Evolutionary conservation across 2,113 vertebrate genomes (phyloP).

Genomic region (Campylomormyrus numenius): DNA sequence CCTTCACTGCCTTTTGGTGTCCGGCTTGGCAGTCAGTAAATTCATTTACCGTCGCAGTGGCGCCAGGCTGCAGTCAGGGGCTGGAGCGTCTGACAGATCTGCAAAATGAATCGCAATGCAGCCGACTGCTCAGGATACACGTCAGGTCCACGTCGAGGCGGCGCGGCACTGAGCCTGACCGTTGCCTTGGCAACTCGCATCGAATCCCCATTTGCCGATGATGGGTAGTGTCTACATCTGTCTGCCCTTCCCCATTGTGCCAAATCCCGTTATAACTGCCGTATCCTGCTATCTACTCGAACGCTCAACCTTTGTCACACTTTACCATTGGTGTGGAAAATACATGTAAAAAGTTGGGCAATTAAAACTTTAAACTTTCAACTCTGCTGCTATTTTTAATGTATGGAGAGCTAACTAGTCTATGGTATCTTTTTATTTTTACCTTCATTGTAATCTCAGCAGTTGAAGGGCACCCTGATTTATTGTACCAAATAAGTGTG

Average conservation of each 20-base stretch:
- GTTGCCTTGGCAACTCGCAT: background rate
- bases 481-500: background rate
- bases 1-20: background rate
- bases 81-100: background rate
- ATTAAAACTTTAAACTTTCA: conserved; percentile 1
- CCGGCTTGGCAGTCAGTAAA: background rate
- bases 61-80: background rate
- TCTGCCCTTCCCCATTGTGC: background rate
- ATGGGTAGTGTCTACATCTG: background rate
- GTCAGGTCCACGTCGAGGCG: background rate
- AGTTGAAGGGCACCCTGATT: background rate
- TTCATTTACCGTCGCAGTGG: background rate
- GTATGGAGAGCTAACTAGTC: background rate
- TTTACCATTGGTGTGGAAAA: background rate
- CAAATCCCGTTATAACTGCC: background rate
- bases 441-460: background rate
- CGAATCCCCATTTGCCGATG: background rate
- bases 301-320: background rate
- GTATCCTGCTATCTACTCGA: background rate
- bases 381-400: background rate
- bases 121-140: background rate
- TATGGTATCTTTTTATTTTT: background rate
- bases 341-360: background rate
- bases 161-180: background rate
- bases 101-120: background rate